Conservation (phyloP, 64 coral and sea anemone genomes). For the Platygyra sinensis region DNA sequence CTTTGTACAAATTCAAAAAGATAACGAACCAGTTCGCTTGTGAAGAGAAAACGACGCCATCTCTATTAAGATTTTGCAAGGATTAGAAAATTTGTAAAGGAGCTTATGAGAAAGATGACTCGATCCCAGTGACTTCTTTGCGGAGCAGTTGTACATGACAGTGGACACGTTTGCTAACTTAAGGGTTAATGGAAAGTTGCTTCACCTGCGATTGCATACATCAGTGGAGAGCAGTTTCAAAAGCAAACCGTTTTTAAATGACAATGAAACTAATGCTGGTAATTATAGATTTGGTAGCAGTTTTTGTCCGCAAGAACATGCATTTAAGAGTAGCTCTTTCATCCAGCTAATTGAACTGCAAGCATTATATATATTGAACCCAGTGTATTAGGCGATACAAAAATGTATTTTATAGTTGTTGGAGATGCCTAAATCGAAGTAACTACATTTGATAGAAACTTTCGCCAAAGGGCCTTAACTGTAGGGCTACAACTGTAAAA, state of each 20-base stretch:
- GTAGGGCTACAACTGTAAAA: too few species aligned
- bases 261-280: neutral
- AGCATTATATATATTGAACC: too few species aligned
- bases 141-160: neutral
- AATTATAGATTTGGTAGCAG: neutral
- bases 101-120: neutral
- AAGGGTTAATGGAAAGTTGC: neutral
- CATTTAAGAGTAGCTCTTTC: neutral
- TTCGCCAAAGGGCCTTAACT: too few species aligned
- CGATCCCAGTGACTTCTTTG: neutral
- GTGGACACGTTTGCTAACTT: neutral
- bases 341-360: neutral
- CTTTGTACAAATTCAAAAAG: too few species aligned
- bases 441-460: too few species aligned
- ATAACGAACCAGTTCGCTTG: too few species aligned
- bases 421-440: too few species aligned
- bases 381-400: too few species aligned
- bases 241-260: neutral
- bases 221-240: neutral
- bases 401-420: too few species aligned
- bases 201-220: neutral
- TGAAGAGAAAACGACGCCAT: neutral
- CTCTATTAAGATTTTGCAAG: neutral
- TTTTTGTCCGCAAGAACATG: neutral
- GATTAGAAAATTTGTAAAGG: neutral